Base-by-base conservation (phyloP, 2,797 vertebrate genomes). In the Aphelocoma californica region DNA sequence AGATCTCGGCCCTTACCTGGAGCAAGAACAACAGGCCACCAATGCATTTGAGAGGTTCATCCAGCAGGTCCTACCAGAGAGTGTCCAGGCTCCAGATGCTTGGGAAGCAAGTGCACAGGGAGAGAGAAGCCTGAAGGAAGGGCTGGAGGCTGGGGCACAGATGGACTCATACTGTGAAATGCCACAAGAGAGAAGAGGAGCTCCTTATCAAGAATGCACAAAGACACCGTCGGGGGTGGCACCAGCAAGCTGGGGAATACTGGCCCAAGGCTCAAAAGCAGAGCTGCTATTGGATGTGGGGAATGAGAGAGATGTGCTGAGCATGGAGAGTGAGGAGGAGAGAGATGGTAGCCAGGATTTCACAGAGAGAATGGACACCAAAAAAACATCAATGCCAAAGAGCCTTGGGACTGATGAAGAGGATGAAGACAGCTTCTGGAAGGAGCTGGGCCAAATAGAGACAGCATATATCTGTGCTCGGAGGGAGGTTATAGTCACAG, bases 1-100 rank as follows among this genome's bases (percentile, higher is more conserved):
- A 29, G 79, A 96, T 75, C 86, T 97, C 11, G 23, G 56, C 23
- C 61, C 38, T 58, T 95, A 91, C n/a, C 14, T 92, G 34, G 26
- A 96, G 44, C 65, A 81, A 50, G 94, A 97, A 64, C 75, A 94
- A 72, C 66, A 64, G n/a, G 51, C 38, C 32, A 87, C 60, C 1
- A 25, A 74, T 4, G 17, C 1, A 2, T 82, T 83, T 45, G 51
- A 81, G 36, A 77, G 21, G 13, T 69, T 94, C 20, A 42, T 77
- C 32, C 83, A 86, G 72, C 75, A 96, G 24, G 14, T 62, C 24
- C 53, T 89, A 42, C 56, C 60, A 45, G 36, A 26, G 28, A 56
- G 14, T 21, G 9, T 31, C 19, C 66, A 50, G n/a, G 25, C 29
- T 74, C 20, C 54, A 38, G 69, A 47, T 58, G 10, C n/a, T 84